These are phyloP conservation scores for Tarsius wallacei DNA, from an alignment of 2,797 vertebrate genomes.

Conservation along the genomic window DNA sequence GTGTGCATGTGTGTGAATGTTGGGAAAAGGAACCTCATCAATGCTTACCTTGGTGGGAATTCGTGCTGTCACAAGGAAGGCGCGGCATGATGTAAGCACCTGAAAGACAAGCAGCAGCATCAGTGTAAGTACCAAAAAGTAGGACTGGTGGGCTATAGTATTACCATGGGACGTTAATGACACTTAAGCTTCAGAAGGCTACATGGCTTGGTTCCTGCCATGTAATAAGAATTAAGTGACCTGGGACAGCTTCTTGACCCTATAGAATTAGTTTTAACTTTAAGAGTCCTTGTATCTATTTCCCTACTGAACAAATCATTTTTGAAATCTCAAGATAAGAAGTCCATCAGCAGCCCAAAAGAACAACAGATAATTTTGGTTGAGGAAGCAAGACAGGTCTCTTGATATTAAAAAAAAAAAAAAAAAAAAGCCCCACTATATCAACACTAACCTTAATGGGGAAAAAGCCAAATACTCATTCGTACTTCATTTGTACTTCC, in stretches of 20 bases:
- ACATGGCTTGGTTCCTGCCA: not conserved
- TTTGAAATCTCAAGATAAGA: not conserved
- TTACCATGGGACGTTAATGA: too few species aligned
- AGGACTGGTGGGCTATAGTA: not conserved
- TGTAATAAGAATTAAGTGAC: not conserved
- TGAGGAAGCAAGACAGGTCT: not conserved
- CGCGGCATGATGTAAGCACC: constrained; percentile 96
- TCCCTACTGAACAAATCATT: not conserved
- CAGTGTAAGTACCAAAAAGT: not conserved
- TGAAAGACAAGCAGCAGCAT: constrained; percentile 84
- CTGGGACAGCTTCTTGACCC: not conserved
- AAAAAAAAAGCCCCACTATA: not conserved
- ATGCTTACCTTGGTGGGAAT: constrained; percentile 96
- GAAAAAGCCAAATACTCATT: not conserved
- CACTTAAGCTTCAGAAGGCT: too few species aligned
- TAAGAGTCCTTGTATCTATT: not conserved
- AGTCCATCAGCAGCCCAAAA: not conserved
- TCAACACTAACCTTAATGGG: not conserved
- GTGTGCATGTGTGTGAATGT: fast-evolving
- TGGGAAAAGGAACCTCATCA: fast-evolving
- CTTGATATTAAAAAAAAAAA: not conserved
- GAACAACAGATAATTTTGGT: not conserved
- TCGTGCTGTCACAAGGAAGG: constrained; percentile 95
- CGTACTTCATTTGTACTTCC: not conserved
- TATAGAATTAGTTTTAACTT: not conserved